Percentiles rank a stretch among this genome's conserved stretches.
Conservation (phyloP, 1,140 invertebrate species). For the Rhopalosiphum padi region DNA sequence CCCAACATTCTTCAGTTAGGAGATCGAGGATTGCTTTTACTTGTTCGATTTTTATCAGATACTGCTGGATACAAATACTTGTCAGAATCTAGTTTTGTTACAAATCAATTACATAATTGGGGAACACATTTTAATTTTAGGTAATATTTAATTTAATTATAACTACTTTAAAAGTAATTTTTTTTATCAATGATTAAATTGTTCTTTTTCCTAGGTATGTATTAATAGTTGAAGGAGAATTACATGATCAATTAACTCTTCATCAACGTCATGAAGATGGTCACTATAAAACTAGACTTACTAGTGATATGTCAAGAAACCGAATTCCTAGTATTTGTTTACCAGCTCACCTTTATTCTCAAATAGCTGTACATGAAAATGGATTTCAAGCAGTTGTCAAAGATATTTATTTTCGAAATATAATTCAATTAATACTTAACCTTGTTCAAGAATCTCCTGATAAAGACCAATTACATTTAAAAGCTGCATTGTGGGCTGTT, state of each 20-base stretch:
- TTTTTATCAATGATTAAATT: neutral
- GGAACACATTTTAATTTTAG: constrained; percentile 75
- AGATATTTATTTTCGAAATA: constrained; percentile 64
- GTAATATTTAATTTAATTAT: constrained; percentile 63
- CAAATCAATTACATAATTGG: constrained; percentile 80
- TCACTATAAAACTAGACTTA: constrained; percentile 68
- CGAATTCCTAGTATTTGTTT: constrained; percentile 69
- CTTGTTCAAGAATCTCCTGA: constrained; percentile 14
- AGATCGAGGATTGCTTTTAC: constrained; percentile 82
- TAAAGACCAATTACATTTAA: constrained; percentile 70
- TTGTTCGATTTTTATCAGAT: constrained; percentile 82
- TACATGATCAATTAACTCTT: constrained; percentile 86
- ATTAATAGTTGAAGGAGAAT: constrained; percentile 82
- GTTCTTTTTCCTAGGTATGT: constrained; percentile 74
- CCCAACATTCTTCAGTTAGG: constrained; percentile 80
- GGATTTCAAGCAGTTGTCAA: constrained; percentile 65
- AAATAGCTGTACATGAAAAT: constrained; percentile 79
- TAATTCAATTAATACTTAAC: constrained; percentile 64
- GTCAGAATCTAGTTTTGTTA: constrained; percentile 73
- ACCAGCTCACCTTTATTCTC: constrained; percentile 87
- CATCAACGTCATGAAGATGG: constrained; percentile 84
- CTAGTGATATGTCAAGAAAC: constrained; percentile 53
- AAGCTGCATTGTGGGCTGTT: constrained; percentile 88
- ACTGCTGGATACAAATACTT: constrained; percentile 75
- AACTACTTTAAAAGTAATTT: constrained; percentile 41